Conservation (phyloP, 92 coral and sea anemone species). For the Umimayanthus chanpuru region DNA sequence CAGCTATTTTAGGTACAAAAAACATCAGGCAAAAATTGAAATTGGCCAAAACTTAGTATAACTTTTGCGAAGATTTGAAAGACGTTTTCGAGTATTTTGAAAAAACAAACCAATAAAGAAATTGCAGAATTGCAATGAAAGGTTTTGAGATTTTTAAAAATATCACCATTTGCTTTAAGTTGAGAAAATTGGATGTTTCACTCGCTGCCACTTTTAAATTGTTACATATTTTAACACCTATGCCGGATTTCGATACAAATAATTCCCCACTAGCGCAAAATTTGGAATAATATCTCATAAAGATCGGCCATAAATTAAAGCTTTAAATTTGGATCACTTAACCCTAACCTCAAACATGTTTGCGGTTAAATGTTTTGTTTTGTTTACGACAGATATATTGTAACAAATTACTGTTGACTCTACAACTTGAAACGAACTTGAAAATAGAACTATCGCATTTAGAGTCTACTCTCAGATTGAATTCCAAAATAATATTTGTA, state of each 20-base stretch:
- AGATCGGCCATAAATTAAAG: neutral
- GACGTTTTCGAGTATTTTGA: neutral
- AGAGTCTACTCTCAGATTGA: neutral
- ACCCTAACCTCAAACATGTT: conserved; percentile 2
- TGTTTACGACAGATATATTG: neutral
- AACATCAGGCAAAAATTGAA: neutral
- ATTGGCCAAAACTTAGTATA: neutral
- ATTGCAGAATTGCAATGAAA: neutral
- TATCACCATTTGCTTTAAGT: neutral
- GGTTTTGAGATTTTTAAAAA: neutral
- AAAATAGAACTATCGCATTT: neutral
- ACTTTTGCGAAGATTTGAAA: neutral
- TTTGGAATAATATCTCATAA: conserved; percentile 16
- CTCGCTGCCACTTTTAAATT: conserved; percentile 21
- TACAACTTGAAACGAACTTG: neutral
- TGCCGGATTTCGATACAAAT: conserved; percentile 7
- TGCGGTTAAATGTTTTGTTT: conserved; percentile 21
- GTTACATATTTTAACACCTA: conserved; percentile 26
- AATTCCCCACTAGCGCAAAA: conserved; percentile 11
- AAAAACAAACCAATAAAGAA: neutral
- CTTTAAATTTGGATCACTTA: neutral
- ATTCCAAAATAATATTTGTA: neutral
- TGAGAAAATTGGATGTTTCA: neutral
- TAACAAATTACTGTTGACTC: neutral
- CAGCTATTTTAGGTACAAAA: neutral